Conservation (phyloP, 2,888 invertebrate species). For the Netelia melanura region DNA sequence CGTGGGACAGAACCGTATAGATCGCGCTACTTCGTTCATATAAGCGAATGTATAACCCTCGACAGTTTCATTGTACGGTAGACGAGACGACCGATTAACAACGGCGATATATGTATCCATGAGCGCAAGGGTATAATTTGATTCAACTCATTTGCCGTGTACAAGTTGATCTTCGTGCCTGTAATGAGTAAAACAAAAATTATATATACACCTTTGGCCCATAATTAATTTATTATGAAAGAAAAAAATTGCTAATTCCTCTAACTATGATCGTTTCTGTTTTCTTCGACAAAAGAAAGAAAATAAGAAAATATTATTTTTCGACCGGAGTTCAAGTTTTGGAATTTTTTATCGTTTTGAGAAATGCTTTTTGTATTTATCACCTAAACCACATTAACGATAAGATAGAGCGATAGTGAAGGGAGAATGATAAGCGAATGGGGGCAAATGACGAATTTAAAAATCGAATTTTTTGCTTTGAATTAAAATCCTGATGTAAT, state of each 20-base stretch:
- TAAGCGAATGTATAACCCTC: constrained; percentile 25
- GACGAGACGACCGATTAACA: constrained; percentile 35
- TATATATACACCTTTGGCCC: background rate
- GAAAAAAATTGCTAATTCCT: too few species aligned
- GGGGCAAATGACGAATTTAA: too few species aligned
- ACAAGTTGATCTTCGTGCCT: constrained; percentile 16
- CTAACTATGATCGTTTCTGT: too few species aligned
- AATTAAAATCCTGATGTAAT: background rate
- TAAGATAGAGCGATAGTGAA: too few species aligned
- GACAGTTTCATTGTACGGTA: constrained; percentile 31
- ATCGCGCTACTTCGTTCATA: constrained; percentile 28
- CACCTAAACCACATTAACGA: too few species aligned
- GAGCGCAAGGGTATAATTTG: constrained; percentile 37
- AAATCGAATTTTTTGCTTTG: too few species aligned
- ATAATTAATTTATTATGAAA: too few species aligned
- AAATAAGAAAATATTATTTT: background rate
- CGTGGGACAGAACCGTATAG: background rate
- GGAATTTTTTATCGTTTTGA: background rate
- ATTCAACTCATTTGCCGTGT: constrained; percentile 39
- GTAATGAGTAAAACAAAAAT: background rate
- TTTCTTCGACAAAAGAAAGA: background rate
- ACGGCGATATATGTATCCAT: constrained; percentile 15
- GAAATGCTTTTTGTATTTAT: too few species aligned
- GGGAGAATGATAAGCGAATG: too few species aligned
- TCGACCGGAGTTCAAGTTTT: background rate